A percentile compares a stretch with the other conserved stretches of the same genome.
Evolutionary conservation across 53 echinoderm and acorn worm genomes (phyloP).

Genomic region (Antedon mediterranea): DNA sequence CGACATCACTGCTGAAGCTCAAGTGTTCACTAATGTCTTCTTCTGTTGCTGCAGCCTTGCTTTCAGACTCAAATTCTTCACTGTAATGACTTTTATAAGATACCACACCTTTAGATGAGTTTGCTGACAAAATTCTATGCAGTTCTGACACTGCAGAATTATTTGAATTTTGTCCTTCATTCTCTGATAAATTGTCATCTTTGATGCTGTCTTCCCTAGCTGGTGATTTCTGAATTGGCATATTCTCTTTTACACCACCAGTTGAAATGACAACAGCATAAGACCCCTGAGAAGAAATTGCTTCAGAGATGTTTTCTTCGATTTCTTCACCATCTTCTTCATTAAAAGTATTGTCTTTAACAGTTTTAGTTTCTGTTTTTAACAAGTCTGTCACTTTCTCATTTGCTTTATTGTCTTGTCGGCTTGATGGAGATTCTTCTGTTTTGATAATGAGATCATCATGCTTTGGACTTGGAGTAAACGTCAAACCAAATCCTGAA

Average conservation of each 20-base stretch:
- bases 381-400: not conserved
- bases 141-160: not conserved
- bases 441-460: not conserved
- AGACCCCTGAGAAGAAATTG: constrained; percentile 40
- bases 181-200: not conserved
- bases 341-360: not conserved
- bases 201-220: not conserved
- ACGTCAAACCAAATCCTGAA: not conserved
- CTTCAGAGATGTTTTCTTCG: constrained; percentile 49
- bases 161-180: not conserved
- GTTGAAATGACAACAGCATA: constrained; percentile 6
- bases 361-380: not conserved
- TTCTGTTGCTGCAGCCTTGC: constrained; percentile 38
- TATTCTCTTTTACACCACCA: not conserved
- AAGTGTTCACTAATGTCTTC: constrained; percentile 96
- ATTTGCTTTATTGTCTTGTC: not conserved
- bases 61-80: constrained; percentile 32
- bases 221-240: not conserved
- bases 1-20: constrained; percentile 21
- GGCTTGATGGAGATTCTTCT: not conserved
- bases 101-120: not conserved
- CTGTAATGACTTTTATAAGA: constrained; percentile 9
- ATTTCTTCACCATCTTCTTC: constrained; percentile 26
- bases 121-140: not conserved
- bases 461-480: not conserved